A percentile compares a stretch with the other conserved stretches of the same genome.
These are phyloP conservation scores for Nipponacmea schrenckii DNA, from an alignment of 2,888 invertebrate genomes.

Conservation along the genomic window DNA sequence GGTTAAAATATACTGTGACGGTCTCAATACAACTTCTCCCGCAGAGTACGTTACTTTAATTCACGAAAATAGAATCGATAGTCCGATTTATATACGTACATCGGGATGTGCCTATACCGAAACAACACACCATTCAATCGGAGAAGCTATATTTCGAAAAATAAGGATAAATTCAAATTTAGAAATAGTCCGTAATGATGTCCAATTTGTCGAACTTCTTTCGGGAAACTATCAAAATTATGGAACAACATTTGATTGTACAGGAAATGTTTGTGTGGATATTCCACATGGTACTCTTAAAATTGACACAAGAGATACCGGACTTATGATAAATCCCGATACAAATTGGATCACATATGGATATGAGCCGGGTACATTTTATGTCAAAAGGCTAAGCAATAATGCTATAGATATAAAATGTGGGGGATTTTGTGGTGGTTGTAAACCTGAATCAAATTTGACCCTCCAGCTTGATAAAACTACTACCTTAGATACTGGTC, in stretches of 20 bases:
- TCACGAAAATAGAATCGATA: background rate
- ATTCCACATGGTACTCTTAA: background rate
- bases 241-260: background rate
- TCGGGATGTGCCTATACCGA: background rate
- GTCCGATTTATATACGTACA: background rate
- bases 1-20: background rate
- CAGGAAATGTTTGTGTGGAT: background rate
- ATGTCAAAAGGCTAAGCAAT: background rate
- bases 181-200: background rate
- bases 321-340: background rate
- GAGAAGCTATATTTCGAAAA: background rate
- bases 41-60: background rate
- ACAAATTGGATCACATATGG: background rate
- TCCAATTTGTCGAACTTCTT: background rate
- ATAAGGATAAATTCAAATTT: background rate
- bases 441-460: background rate
- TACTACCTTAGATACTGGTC: background rate
- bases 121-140: background rate
- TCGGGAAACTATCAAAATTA: background rate
- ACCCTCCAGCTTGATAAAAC: background rate
- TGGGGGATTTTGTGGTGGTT: background rate
- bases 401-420: background rate
- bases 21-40: background rate
- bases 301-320: background rate
- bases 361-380: background rate